phyloP scores from a whole-genome alignment of 2,888 invertebrate genomes.

The Chloroclystis v-ata region DNA sequence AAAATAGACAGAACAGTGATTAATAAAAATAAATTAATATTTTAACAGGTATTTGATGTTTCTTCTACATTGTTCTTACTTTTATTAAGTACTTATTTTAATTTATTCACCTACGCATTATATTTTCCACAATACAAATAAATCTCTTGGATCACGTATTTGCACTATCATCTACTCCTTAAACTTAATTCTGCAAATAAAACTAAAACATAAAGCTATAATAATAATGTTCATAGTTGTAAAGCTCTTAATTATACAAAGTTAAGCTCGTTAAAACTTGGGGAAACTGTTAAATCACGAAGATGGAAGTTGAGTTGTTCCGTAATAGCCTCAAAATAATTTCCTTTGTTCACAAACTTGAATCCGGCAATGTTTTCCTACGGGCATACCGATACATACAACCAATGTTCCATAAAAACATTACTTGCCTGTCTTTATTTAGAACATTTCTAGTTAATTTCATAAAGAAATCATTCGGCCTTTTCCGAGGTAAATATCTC shows the following conservation, averaged over 20 bases:
- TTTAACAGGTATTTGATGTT: too few relatives aligned
- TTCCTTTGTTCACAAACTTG: constrained; percentile 20
- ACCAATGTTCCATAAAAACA: too few relatives aligned
- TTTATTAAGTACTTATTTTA: too few relatives aligned
- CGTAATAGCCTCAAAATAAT: constrained; percentile 42
- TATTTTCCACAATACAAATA: too few relatives aligned
- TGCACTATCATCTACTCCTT: neutral
- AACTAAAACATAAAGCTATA: constrained; percentile 15
- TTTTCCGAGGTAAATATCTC: constrained; percentile 37
- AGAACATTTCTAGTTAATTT: constrained; percentile 1
- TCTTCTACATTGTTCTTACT: too few relatives aligned
- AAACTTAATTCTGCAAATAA: constrained; percentile 10
- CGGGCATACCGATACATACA: neutral
- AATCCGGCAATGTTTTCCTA: constrained; percentile 8
- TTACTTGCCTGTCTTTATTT: too few relatives aligned
- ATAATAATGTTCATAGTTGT: constrained; percentile 26
- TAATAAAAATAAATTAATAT: too few relatives aligned
- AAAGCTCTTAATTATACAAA: constrained; percentile 40
- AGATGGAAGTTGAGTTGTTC: constrained; percentile 41
- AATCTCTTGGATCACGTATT: neutral
- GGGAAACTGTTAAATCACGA: constrained; percentile 48
- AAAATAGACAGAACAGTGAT: too few relatives aligned
- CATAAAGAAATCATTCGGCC: constrained; percentile 20
- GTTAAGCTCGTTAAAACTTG: constrained; percentile 59
- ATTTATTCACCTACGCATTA: too few relatives aligned